Evolutionary conservation across 1,140 invertebrate species (phyloP), one percentile per base, ranked within the genome.

Genomic region (Leptestheria dahalacensis): DNA sequence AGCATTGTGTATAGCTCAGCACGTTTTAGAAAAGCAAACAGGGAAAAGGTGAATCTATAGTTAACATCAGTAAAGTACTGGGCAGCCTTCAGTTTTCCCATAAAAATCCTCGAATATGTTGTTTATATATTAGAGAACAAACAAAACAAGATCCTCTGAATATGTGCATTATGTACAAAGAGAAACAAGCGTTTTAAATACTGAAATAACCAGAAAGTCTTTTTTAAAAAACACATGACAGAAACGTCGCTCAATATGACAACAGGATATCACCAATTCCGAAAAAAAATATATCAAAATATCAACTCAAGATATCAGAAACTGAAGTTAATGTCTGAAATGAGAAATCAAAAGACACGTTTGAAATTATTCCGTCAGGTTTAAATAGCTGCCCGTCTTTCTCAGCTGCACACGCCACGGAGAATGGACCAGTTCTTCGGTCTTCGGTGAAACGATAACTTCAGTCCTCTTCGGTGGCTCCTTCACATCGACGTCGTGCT

Each of bases 381-480:
- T 86, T 20, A 87, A 74, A 66, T 83, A 86, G 73, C 86, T 89
- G 69, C 89, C 89, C 2, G 88, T 91, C 74, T 91, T 91, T 65
- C 86, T 78, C 46, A 91, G 74, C 68, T 90, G 86, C 18, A 87
- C 85, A 67, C 86, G 78, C 88, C 88, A 91, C 0, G 88, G 88
- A 46, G 58, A 60, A 21, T 51, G 29, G 21, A 89, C 33, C 6
- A 41, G 33, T 6, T 41, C 33, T 41, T 41, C 33, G 15, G 33
- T 41, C 15, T 41, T 41, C 6, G 33, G 15, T 41, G 33, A 41
- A 41, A 41, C 33, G 6, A 41, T 41, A 41, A 41, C 33, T 41
- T 41, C 33, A 9, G 33, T n/a, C n/a, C n/a, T 15, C 15, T 41
- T 41, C 33, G 33, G 33, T 41, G 15, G 6, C 15, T 41, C 33